These are phyloP conservation scores for Pseudopodoces humilis DNA, from an alignment of 2,113 vertebrate genomes.

Conservation along the genomic window DNA sequence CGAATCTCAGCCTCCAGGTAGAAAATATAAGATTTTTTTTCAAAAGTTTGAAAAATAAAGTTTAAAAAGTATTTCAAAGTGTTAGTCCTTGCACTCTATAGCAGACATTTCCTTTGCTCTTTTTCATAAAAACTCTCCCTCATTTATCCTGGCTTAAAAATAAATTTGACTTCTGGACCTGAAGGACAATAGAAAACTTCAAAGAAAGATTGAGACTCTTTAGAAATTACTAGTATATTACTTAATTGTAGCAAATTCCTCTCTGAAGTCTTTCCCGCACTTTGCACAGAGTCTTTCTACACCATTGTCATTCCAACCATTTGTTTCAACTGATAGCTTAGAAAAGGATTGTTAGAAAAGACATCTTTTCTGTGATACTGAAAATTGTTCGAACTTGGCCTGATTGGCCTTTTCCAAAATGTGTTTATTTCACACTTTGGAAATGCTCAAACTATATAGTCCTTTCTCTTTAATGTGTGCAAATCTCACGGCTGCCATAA, in stretches of 20 bases:
- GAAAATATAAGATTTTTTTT: background rate
- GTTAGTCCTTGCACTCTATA: background rate
- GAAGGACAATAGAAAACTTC: background rate
- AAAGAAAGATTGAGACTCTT: background rate
- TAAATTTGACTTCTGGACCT: background rate
- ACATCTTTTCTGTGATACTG: background rate
- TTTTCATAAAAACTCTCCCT: background rate
- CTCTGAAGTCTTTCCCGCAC: background rate
- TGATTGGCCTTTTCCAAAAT: background rate
- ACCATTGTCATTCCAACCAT: background rate
- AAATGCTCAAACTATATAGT: background rate
- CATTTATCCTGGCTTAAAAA: background rate
- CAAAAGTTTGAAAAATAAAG: background rate
- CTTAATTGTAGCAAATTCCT: background rate
- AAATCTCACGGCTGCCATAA: background rate
- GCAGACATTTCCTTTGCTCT: background rate
- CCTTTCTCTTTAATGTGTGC: background rate
- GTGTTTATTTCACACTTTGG: background rate
- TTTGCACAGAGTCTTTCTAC: background rate
- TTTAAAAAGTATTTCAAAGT: background rate
- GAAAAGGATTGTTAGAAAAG: background rate
- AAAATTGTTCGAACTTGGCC: background rate
- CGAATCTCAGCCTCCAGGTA: background rate
- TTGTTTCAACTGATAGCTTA: background rate
- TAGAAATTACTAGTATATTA: background rate